These are phyloP conservation scores for Proterorhinus semilunaris DNA, from an alignment of 2,113 vertebrate species.

Conservation along the genomic window DNA sequence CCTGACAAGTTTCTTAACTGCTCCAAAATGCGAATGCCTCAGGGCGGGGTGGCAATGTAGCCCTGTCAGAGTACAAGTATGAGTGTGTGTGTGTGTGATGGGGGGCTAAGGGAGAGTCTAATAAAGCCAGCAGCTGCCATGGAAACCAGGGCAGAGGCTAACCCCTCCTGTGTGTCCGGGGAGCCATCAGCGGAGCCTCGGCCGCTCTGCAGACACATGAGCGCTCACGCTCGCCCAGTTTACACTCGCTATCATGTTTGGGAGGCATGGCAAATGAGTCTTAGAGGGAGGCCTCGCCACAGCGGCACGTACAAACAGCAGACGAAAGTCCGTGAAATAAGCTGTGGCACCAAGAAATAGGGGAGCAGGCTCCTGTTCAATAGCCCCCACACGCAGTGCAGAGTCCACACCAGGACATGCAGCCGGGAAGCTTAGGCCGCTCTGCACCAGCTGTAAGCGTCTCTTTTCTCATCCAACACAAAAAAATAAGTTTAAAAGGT, in stretches of 20 bases:
- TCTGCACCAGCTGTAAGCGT: constrained; percentile 55
- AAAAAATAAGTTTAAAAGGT: neutral
- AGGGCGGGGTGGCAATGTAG: constrained; percentile 48
- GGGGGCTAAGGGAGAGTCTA: constrained; percentile 69
- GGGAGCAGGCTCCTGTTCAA: constrained; percentile 42
- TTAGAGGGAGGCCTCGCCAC: constrained; percentile 45
- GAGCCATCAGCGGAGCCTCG: constrained; percentile 61
- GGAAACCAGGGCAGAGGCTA: constrained; percentile 77
- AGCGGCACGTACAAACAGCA: constrained; percentile 39
- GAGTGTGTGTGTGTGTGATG: constrained; percentile 47
- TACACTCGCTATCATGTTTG: constrained; percentile 22
- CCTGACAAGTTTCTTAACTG: constrained; percentile 80
- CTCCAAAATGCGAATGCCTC: constrained; percentile 63
- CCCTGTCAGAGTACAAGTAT: constrained; percentile 48
- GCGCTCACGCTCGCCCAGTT: constrained; percentile 22
- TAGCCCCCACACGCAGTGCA: constrained; percentile 20
- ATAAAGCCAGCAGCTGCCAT: constrained; percentile 78
- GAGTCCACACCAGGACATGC: constrained; percentile 26
- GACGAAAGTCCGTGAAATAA: constrained; percentile 66
- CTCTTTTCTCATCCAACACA: constrained; percentile 10
- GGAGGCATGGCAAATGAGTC: constrained; percentile 50
- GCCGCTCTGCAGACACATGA: constrained; percentile 41
- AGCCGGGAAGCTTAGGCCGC: constrained; percentile 41
- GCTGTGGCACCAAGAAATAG: constrained; percentile 61
- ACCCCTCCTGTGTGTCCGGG: constrained; percentile 63